Percentiles rank a stretch among this genome's conserved stretches.
These are phyloP conservation scores for Pyrgilauda ruficollis DNA, from an alignment of 2,113 vertebrate genomes.

Conservation along the genomic window DNA sequence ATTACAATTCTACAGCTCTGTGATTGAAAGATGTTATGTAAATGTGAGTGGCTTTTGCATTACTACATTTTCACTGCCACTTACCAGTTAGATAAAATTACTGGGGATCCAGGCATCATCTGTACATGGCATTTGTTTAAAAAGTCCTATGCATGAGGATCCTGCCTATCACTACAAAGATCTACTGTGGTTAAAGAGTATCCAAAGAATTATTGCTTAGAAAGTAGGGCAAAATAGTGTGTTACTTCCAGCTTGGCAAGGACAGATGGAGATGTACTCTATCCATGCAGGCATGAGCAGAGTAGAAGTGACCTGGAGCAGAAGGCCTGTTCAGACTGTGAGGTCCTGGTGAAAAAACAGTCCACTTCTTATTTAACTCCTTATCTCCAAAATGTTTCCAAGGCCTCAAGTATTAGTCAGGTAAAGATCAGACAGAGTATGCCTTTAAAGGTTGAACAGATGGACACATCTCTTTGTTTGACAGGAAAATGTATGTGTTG, in stretches of 20 bases:
- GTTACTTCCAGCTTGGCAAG: not conserved
- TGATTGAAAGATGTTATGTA: not conserved
- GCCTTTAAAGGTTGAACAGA: slow-evolving; percentile 25
- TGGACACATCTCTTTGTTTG: slow-evolving; percentile 36
- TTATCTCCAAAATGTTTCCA: not conserved
- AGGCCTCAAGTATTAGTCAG: not conserved
- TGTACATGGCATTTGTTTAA: not conserved
- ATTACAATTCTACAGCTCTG: not conserved
- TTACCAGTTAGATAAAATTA: not conserved
- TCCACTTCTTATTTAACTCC: slow-evolving; percentile 11
- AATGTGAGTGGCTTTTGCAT: not conserved
- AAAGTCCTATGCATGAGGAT: not conserved
- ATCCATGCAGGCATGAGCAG: not conserved
- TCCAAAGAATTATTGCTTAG: not conserved
- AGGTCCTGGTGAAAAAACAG: not conserved
- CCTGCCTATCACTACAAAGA: not conserved
- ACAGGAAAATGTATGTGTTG: slow-evolving; percentile 24
- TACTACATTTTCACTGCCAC: not conserved
- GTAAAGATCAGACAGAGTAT: not conserved
- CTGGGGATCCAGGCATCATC: not conserved
- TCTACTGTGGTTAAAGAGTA: not conserved
- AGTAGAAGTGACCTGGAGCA: slow-evolving; percentile 52
- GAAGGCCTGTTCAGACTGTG: slow-evolving; percentile 8
- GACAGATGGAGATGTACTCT: slow-evolving; percentile 31
- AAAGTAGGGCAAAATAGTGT: slow-evolving; percentile 5